Evolutionary conservation across 1,140 invertebrate species (phyloP), one percentile per base, ranked within the genome.

Genomic region (Drosophila rhopaloa): DNA sequence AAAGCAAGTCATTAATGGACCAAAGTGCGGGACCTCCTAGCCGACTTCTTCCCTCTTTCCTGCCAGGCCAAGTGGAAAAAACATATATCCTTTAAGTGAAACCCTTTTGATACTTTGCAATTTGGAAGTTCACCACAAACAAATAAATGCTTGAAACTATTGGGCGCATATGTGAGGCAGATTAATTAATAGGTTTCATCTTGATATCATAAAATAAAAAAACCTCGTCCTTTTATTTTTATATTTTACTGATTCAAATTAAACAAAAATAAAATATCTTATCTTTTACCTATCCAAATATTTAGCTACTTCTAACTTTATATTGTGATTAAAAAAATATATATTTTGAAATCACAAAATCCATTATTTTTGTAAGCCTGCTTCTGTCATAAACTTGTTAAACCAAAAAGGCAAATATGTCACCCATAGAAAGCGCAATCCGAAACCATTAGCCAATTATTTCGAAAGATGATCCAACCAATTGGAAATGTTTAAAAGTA

Each of bases 1-100:
- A 79, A 83, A 88, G 79, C 84, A 83, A 88, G 66, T 88, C 83
- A 88, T 89, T 86, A 86, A 89, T 83, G 84, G 67, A 77, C 57
- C 79, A 59, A 79, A 79, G 79, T 82, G 59, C 27, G 48, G 50
- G 32, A 46, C 58, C 70, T 76, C 14, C 40, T 55, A 29, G 19
- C 16, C 9, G n/a, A 54, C 35, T 32, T 55, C n/a, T 27, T 38
- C 2, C 27, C 27, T n/a, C 38, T 41, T 32, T 65, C 24, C 4
- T 24, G 10, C 2, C 14, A 14, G 35, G 6, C 19, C 19, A 62
- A 16, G 43, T 5, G 7, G 35, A 55, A 32, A 24, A n/a, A 41
- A 14, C 10, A 14, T 19, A 24, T 37, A 32, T 35, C 14, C n/a
- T 6, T 6, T 10, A 38, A 16, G 0, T 14, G 0, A 32, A 40